Percentiles rank a stretch among this genome's conserved stretches.
These are phyloP conservation scores for Chrysomela aeneicollis DNA, from an alignment of 2,888 invertebrate species.

Conservation along the genomic window DNA sequence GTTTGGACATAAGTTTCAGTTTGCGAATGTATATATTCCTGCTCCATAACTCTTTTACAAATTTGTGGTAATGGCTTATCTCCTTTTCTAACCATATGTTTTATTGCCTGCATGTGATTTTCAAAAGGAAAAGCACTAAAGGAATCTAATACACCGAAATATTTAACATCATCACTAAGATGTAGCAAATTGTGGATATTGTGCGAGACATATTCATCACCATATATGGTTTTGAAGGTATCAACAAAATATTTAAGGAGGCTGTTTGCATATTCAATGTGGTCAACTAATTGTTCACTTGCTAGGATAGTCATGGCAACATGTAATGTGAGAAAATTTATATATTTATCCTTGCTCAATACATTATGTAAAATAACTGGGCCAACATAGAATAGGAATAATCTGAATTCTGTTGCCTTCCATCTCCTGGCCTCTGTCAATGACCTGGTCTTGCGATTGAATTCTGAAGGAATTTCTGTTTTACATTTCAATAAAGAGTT, in stretches of 20 bases:
- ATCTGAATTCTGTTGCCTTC: slow-evolving; percentile 23
- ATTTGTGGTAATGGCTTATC: slow-evolving; percentile 16
- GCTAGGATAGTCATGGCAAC: slow-evolving; percentile 22
- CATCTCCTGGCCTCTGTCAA: slow-evolving; percentile 15
- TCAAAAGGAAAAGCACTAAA: slow-evolving; percentile 9
- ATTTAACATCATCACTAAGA: slow-evolving; percentile 12
- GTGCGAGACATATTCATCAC: slow-evolving; percentile 20
- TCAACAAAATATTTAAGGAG: slow-evolving; percentile 25
- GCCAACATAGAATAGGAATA: slow-evolving; percentile 17
- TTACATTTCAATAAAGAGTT: background rate
- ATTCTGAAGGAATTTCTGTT: slow-evolving; percentile 15
- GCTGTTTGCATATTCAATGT: slow-evolving; percentile 21
- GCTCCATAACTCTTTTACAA: slow-evolving; percentile 15
- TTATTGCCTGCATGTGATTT: slow-evolving; percentile 12
- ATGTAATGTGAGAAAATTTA: slow-evolving; percentile 21
- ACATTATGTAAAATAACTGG: slow-evolving; percentile 1
- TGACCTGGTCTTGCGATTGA: slow-evolving; percentile 20
- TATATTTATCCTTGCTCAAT: slow-evolving; percentile 13
- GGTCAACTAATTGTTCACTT: slow-evolving; percentile 8
- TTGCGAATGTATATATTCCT: slow-evolving; percentile 1
- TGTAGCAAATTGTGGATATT: slow-evolving; percentile 19
- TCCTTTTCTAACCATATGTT: slow-evolving; percentile 10
- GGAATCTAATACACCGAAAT: slow-evolving; percentile 18
- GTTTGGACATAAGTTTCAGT: background rate
- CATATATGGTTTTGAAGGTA: slow-evolving; percentile 21